Base-by-base conservation (phyloP, 1,140 invertebrate species). In the Neodiprion pinetum region DNA sequence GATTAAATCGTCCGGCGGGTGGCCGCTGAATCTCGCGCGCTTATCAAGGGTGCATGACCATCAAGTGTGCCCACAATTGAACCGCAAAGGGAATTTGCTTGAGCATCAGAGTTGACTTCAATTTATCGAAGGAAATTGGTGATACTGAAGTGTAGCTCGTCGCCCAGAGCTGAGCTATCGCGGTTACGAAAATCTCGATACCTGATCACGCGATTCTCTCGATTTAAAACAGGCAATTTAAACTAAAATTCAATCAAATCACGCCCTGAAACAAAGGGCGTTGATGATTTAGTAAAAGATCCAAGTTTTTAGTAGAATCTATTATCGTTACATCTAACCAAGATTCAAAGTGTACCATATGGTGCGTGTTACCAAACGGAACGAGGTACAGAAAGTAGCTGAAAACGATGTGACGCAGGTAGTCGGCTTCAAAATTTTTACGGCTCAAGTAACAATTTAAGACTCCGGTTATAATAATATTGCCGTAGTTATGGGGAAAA, bases 291-390 rank as follows among this genome's bases (percentile, higher is more conserved):
- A 10, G n/a, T 1, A 21, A 68, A 68, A 21, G n/a, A 68, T 11
- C 9, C 10, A 40, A 68, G 17, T 21, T 68, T 68, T 40, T 21
- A 40, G 28, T 10, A 11, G 67, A 68, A 40, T 68, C 67, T 21
- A 68, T 10, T 9, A 68, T 68, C 10, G 28, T 17, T 11, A 68
- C 67, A 68, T 68, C 67, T 21, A 68, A 21, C 67, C 67, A 68
- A 17, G 67, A 21, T 11, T 68, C 67, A 11, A 2, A 68, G 67
- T 4, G 67, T 14, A 21, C 67, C 67, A 17, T 68, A 17, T 68
- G 67, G 17, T 68, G 67, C 10, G 67, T 68, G 17, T 17, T 10
- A 17, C 28, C 67, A 21, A 11, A 68, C 11, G 67, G 67, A 1
- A 68, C 67, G 17, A 68, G 17, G 17, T 68, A 68, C 11, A 68